These are phyloP conservation scores for Noctua fimbriata DNA, from an alignment of 2,888 invertebrate genomes.

Conservation along the genomic window DNA sequence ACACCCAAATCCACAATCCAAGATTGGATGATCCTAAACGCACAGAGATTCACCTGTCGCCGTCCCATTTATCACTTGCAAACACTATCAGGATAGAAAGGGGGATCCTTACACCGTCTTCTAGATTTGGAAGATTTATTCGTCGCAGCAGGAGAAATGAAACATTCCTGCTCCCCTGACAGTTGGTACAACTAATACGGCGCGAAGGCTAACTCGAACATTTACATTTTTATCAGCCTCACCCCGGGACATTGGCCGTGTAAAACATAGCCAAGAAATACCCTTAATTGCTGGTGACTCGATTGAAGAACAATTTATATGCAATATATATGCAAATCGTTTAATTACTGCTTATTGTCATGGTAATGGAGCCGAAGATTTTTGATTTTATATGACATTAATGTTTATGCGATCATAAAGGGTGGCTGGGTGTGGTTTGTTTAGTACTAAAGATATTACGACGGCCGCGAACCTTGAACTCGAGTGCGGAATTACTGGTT, in stretches of 20 bases:
- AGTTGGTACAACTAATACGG: constrained; percentile 72
- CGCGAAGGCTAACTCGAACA: constrained; percentile 73
- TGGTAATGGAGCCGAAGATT: constrained; percentile 66
- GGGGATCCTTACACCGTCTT: constrained; percentile 61
- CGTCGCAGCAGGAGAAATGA: constrained; percentile 75
- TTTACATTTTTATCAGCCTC: constrained; percentile 79
- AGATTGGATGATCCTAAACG: constrained; percentile 66
- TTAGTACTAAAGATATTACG: constrained; percentile 51
- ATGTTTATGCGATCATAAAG: constrained; percentile 60
- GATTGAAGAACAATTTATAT: constrained; percentile 79
- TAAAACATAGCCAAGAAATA: constrained; percentile 77
- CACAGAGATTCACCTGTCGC: constrained; percentile 70
- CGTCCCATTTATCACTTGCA: constrained; percentile 70
- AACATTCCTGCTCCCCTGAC: constrained; percentile 74
- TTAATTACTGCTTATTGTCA: constrained; percentile 73
- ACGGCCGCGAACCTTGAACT: constrained; percentile 54
- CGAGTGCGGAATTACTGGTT: constrained; percentile 28
- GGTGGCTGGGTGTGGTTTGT: constrained; percentile 60
- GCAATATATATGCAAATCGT: constrained; percentile 86
- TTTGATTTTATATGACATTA: constrained; percentile 59
- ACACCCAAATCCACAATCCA: constrained; percentile 65
- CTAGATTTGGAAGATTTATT: constrained; percentile 83
- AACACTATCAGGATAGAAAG: constrained; percentile 69
- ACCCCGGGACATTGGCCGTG: constrained; percentile 78
- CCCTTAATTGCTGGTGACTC: constrained; percentile 81